Conservation (phyloP, 2,888 invertebrate genomes). For the Gandaritis pyraliata region DNA sequence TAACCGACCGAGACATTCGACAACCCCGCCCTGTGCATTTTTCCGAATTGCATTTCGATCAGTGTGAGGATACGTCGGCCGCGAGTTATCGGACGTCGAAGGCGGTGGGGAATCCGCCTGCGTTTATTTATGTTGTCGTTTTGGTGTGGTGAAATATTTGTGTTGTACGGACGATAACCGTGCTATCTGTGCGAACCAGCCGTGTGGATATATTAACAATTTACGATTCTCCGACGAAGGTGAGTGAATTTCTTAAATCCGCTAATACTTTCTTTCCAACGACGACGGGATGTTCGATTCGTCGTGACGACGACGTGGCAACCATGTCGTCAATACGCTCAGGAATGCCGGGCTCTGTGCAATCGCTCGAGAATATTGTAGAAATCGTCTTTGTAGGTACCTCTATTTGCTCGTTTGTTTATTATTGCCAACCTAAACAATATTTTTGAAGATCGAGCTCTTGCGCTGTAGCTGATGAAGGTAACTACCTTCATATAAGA, state of each 20-base stretch:
- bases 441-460: constrained; percentile 16
- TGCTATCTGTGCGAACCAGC: constrained; percentile 81
- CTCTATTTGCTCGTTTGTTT: constrained; percentile 16
- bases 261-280: constrained; percentile 53
- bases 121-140: constrained; percentile 84
- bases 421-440: constrained; percentile 20
- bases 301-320: constrained; percentile 80
- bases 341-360: constrained; percentile 55
- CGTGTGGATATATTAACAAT: constrained; percentile 79
- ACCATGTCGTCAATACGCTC: constrained; percentile 61
- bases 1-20: constrained; percentile 80
- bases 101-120: constrained; percentile 68
- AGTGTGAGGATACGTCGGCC: constrained; percentile 71
- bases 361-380: constrained; percentile 45
- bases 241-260: constrained; percentile 67
- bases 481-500: not conserved
- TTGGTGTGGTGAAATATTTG: constrained; percentile 83
- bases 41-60: constrained; percentile 74
- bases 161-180: constrained; percentile 82
- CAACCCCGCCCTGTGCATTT: constrained; percentile 83
- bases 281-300: constrained; percentile 58
- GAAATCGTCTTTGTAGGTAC: constrained; percentile 14
- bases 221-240: constrained; percentile 71
- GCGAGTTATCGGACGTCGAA: constrained; percentile 58
- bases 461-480: not conserved